Base-by-base conservation (phyloP, 2,888 invertebrate species). In the Luperina nickerlii region DNA sequence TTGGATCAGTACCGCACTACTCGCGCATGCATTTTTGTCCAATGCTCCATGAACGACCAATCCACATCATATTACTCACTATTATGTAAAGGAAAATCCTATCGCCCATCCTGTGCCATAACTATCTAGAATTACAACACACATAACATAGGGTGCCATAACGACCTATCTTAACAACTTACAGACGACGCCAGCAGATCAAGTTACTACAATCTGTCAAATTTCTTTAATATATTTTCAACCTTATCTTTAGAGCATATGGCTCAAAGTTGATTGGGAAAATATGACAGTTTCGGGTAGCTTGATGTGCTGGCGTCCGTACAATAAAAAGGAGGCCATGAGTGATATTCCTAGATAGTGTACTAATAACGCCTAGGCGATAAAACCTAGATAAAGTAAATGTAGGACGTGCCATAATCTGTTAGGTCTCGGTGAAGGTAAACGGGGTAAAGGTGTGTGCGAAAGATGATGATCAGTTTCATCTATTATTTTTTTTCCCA, bases 401-500 rank as follows among this genome's bases (percentile, higher is more conserved):
- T 69, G 70, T 89, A 78, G 68, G 54, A 62, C 71, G 24, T 45
- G 38, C 70, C 72, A 63, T 85, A 72, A 71, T 69, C 7, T 73
- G 80, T 62, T 62, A 79, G 87, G 82, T 87, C 83, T 90, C 88
- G 90, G 90, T 91, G 89, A 92, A 92, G 91, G 91, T 63, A 69
- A 90, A 87, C 89, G 42, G 45, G 88, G 51, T 83, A 74, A 70
- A 80, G 77, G 13, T 57, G 42, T 45, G 48, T 32, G 13, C 27
- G 51, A 15, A 66, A 15, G 32, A 38, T 13, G 15, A 57, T 57
- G 54, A 7, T 20, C 51, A 51, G 20, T 20, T 54, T 54, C 54
- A 54, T 54, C 54, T 51, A 20, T 2, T 54, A n/a, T 13, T 62
- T 27, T 5, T 27, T n/a, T 60, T n/a, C n/a, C n/a, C 60, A 13